A percentile compares a stretch with the other conserved stretches of the same genome.
These are phyloP conservation scores for Siderastrea siderea DNA, from an alignment of 92 coral and sea anemone genomes.

Conservation along the genomic window DNA sequence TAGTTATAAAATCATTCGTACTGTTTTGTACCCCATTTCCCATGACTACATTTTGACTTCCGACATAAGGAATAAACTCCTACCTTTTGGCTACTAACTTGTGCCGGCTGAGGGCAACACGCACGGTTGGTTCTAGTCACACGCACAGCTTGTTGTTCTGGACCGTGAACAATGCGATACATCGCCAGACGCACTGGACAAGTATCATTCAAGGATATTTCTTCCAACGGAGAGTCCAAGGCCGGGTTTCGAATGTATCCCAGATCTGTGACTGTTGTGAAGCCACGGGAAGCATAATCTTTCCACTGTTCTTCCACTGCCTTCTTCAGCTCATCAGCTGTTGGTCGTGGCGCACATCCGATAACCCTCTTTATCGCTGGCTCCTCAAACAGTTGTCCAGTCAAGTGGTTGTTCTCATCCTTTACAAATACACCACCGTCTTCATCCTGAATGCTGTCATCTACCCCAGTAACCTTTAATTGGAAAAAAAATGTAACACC, in stretches of 20 bases:
- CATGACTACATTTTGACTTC: too few species aligned
- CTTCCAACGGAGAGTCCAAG: neutral
- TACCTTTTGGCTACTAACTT: neutral
- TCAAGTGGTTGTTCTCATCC: conserved; percentile 57
- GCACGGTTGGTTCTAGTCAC: neutral
- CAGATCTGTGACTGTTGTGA: conserved; percentile 72
- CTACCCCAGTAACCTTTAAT: conserved; percentile 36
- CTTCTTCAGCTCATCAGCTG: neutral
- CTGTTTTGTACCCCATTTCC: too few species aligned
- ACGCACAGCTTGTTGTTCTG: neutral
- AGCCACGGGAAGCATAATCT: conserved; percentile 61
- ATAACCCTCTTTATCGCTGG: conserved; percentile 7
- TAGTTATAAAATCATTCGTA: too few species aligned
- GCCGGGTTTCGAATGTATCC: neutral
- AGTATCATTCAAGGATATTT: neutral
- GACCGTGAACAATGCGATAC: conserved; percentile 9
- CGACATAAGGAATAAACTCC: neutral
- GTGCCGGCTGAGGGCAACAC: neutral
- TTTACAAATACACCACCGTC: conserved; percentile 47
- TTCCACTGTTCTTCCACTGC: conserved; percentile 58
- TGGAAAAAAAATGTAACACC: neutral
- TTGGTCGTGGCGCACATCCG: conserved; percentile 27
- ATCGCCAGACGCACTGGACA: conserved; percentile 70
- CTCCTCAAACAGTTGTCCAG: conserved; percentile 69
- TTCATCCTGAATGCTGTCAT: conserved; percentile 33